A percentile compares a stretch with the other conserved stretches of the same genome.
Conservation (phyloP, 2,888 invertebrate species). For the Augochlorella aurata region DNA sequence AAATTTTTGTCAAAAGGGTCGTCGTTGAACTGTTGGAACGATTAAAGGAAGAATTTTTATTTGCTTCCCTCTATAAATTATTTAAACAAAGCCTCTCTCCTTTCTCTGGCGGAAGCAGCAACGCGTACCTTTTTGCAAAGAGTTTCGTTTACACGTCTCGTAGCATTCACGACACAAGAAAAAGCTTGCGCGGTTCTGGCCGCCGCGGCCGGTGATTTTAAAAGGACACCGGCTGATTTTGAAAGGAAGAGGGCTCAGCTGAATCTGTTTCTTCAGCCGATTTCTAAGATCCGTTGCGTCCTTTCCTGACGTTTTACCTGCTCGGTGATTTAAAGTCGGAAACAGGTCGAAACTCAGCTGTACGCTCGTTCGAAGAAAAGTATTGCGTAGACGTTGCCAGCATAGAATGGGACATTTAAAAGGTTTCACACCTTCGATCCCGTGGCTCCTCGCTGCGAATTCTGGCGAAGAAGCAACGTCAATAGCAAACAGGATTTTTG, state of each 20-base stretch:
- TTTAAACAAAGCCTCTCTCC: too few relatives aligned
- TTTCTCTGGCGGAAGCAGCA: too few relatives aligned
- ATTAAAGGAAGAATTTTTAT: too few relatives aligned
- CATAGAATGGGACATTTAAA: conserved; percentile 42
- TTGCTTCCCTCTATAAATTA: too few relatives aligned
- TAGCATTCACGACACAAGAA: neutral
- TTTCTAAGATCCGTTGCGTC: conserved; percentile 12
- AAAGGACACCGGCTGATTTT: conserved; percentile 29
- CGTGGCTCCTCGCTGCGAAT: neutral
- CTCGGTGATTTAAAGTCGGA: conserved; percentile 54
- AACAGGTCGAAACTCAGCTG: conserved; percentile 61
- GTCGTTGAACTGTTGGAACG: too few relatives aligned
- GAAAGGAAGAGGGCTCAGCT: conserved; percentile 50
- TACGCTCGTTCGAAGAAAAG: conserved; percentile 43
- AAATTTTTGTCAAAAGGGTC: too few relatives aligned
- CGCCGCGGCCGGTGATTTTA: neutral
- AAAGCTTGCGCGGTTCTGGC: neutral
- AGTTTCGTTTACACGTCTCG: neutral
- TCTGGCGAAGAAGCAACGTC: conserved; percentile 7
- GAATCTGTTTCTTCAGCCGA: conserved; percentile 31
- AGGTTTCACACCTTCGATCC: conserved; percentile 26
- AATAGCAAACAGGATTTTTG: neutral
- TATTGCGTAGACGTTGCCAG: conserved; percentile 42
- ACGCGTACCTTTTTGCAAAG: neutral
- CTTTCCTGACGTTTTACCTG: conserved; percentile 58